phyloP scores from a whole-genome alignment of 2,797 vertebrate genomes.

The Aplochiton taeniatus region DNA sequence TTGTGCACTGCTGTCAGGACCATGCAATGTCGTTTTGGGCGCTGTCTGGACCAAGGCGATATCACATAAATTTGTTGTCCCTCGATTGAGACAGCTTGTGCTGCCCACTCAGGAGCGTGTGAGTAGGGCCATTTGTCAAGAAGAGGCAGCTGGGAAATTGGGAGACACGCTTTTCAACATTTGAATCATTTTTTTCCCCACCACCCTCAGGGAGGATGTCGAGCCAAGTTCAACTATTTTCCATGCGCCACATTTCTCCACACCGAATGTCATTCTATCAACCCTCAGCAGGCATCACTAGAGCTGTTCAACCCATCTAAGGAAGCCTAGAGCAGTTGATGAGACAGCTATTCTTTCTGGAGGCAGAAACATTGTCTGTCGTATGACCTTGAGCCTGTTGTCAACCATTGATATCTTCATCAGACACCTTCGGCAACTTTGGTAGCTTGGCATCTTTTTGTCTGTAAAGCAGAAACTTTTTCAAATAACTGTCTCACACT shows the following conservation, averaged over 20 bases:
- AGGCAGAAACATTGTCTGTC: not conserved
- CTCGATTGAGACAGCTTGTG: constrained; percentile 41
- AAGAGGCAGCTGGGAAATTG: constrained; percentile 54
- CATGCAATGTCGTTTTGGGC: constrained; percentile 19
- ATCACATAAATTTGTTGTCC: constrained; percentile 51
- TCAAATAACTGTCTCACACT: too few species aligned
- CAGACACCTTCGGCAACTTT: too few species aligned
- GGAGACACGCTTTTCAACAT: constrained; percentile 45
- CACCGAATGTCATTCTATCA: constrained; percentile 30
- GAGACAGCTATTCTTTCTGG: constrained; percentile 20
- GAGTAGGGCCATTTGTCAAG: constrained; percentile 56
- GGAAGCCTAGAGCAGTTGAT: constrained; percentile 27
- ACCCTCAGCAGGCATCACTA: constrained; percentile 21
- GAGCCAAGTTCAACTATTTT: constrained; percentile 43
- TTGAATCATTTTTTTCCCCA: constrained; percentile 30
- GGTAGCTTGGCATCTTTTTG: too few species aligned
- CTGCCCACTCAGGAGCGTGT: constrained; percentile 47
- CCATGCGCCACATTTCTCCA: constrained; percentile 18
- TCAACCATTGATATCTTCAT: too few species aligned
- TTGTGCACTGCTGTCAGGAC: constrained; percentile 20
- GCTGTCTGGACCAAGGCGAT: constrained; percentile 31
- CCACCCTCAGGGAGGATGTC: constrained; percentile 26
- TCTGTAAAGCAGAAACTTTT: too few species aligned
- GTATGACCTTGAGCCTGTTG: not conserved
- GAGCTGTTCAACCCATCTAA: constrained; percentile 12